A percentile compares a stretch with the other conserved stretches of the same genome.
Conservation (phyloP, 2,888 invertebrate species). For the Machimus atricapillus region DNA sequence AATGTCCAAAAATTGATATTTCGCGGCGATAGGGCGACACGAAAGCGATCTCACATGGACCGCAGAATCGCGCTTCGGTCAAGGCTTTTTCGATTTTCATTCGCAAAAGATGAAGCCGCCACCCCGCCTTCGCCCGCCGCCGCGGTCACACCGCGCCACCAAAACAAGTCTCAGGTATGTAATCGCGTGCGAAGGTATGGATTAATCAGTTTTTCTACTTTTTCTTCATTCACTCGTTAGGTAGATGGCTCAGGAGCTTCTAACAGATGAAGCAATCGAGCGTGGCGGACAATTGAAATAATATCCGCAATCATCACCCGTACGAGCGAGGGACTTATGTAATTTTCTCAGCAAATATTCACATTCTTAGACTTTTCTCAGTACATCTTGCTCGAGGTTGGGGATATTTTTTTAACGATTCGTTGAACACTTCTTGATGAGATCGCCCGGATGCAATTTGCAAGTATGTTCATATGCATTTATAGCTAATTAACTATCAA, state of each 20-base stretch:
- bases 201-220: not conserved
- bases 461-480: not conserved
- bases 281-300: not conserved
- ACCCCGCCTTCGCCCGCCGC: not conserved
- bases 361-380: not conserved
- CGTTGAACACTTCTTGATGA: not conserved
- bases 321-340: not conserved
- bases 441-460: not conserved
- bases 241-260: not conserved
- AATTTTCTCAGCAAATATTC: not conserved
- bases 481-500: not conserved
- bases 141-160: not conserved
- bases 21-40: not conserved
- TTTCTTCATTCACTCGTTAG: not conserved
- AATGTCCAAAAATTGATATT: conserved; percentile 5
- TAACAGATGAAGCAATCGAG: not conserved
- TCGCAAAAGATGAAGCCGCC: not conserved
- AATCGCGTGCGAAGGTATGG: not conserved
- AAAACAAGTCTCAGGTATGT: not conserved
- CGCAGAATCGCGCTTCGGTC: not conserved
- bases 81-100: not conserved
- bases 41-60: not conserved
- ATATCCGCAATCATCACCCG: not conserved
- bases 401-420: not conserved
- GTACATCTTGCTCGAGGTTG: not conserved